Base-by-base conservation (phyloP, 2,888 invertebrate genomes). In the Lamproptera curius region DNA sequence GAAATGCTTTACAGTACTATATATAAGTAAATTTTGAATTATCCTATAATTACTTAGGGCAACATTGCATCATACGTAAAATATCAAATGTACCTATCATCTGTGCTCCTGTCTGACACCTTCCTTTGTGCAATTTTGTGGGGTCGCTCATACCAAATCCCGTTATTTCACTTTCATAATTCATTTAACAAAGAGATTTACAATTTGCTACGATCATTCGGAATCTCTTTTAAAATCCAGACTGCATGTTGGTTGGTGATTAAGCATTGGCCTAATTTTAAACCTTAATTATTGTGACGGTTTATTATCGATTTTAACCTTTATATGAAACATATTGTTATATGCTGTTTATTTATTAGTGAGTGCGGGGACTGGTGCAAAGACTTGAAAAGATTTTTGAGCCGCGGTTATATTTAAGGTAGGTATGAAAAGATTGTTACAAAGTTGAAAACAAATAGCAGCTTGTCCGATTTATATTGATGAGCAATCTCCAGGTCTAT, bases 111-210 rank as follows among this genome's bases (percentile, higher is more conserved):
- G 46, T 53, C 74, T 79, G 78, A 79, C 76, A 76, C 78, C 37
- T 79, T 83, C 61, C 65, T 68, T 67, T 66, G 65, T 61, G 80
- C 81, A 76, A 80, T 78, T 78, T 80, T 73, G 51, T 74, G 74
- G 67, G 73, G 71, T 75, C 72, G 76, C 67, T 76, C 76, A 70
- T 73, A 74, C 76, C 77, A 76, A 76, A 76, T 86, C 82, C 85
- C 85, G 84, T 85, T 85, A 86, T 72, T 80, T 77, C 66, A 70
- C 81, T 82, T 78, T 83, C 79, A 76, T 80, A 81, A 80, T 76
- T 76, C 73, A 69, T 76, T 55, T 78, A 78, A 82, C 78, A 79
- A 84, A 83, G 76, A 73, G 73, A 71, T 71, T 74, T 70, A 69
- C 68, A 73, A 70, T 73, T 76, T 69, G 67, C 64, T 71, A 73